Conservation (phyloP, 2,888 invertebrate genomes). For the Cryptocephalus moraei region DNA sequence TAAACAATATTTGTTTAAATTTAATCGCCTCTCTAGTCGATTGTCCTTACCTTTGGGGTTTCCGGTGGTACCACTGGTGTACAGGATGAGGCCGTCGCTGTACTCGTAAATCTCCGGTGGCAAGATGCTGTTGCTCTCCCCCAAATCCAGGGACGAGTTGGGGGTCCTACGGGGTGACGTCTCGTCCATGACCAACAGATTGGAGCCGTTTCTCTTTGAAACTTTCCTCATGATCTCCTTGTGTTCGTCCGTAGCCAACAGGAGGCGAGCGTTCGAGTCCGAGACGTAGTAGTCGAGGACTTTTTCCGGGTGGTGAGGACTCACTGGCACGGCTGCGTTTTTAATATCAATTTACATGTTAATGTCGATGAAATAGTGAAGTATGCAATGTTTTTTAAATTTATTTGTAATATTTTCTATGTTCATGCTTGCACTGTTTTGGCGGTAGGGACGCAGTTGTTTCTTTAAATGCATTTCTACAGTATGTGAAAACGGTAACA, state of each 20-base stretch:
- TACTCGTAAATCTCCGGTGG: conserved; percentile 50
- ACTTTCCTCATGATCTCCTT: conserved; percentile 49
- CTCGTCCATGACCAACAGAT: neutral
- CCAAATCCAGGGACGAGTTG: neutral
- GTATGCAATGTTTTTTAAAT: too few species aligned
- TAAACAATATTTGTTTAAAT: too few species aligned
- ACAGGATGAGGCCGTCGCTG: conserved; percentile 68
- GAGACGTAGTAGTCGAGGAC: conserved; percentile 65
- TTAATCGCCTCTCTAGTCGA: too few species aligned
- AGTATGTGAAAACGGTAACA: too few species aligned
- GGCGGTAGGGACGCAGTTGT: too few species aligned
- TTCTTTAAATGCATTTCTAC: too few species aligned
- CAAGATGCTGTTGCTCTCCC: conserved; percentile 15
- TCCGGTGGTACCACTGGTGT: conserved; percentile 81
- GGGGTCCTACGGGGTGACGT: neutral
- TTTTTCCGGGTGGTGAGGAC: conserved; percentile 57
- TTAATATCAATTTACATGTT: conserved; percentile 4
- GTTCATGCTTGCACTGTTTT: too few species aligned
- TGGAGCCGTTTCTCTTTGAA: conserved; percentile 38
- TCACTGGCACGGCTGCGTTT: conserved; percentile 66
- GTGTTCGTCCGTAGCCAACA: conserved; percentile 56
- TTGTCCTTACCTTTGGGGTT: conserved; percentile 56
- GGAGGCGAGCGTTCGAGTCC: conserved; percentile 57
- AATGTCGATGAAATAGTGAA: neutral
- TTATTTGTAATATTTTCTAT: too few species aligned